Conservation (phyloP, 1,140 invertebrate species). For the Thaumatotibia leucotreta region DNA sequence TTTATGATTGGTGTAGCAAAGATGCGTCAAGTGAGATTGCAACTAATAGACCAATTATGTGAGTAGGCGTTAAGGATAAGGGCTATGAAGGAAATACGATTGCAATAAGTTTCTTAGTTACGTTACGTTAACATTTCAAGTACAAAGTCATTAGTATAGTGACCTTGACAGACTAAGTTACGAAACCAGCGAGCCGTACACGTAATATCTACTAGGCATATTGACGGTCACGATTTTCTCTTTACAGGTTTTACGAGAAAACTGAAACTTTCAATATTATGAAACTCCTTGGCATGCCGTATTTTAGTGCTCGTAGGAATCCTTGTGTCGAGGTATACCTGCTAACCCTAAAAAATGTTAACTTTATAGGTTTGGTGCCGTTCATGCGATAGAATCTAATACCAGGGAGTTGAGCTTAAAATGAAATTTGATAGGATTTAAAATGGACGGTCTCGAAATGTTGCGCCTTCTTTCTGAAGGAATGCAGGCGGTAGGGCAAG, state of each 20-base stretch:
- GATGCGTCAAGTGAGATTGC: neutral
- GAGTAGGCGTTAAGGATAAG: neutral
- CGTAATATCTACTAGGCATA: conserved; percentile 47
- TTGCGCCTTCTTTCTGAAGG: conserved; percentile 37
- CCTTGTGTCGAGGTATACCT: neutral
- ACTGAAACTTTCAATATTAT: neutral
- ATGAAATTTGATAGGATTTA: neutral
- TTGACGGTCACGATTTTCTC: conserved; percentile 55
- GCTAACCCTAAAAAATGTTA: neutral
- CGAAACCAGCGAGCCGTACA: conserved; percentile 51
- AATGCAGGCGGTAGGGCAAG: conserved; percentile 55
- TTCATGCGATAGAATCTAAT: neutral
- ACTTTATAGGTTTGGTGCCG: neutral
- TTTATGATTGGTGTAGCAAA: neutral
- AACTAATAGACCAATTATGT: conserved; percentile 5
- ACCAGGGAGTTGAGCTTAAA: neutral
- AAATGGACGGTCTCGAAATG: neutral
- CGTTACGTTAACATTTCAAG: conserved; percentile 52
- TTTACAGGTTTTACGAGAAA: conserved; percentile 15
- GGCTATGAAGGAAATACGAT: conserved; percentile 9
- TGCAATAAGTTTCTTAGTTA: conserved; percentile 11
- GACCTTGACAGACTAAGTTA: conserved; percentile 63
- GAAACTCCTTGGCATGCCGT: neutral
- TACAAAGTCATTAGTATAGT: conserved; percentile 58
- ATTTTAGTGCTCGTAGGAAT: no score